Conservation (phyloP, 2,888 invertebrate genomes). For the Cetonia aurata region DNA sequence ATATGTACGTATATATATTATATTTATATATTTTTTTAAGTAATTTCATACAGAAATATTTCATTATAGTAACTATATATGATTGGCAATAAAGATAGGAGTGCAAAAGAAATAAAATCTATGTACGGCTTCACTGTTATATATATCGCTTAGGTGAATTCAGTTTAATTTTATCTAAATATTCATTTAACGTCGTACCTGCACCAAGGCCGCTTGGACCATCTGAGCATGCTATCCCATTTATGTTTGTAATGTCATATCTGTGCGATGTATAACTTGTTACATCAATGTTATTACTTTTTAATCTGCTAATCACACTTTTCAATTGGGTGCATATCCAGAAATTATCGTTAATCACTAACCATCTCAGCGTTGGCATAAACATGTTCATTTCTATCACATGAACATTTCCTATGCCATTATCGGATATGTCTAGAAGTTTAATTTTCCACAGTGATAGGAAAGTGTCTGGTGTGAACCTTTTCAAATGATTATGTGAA, state of each 20-base stretch:
- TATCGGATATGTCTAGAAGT: constrained; percentile 60
- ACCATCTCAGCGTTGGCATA: constrained; percentile 56
- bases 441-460: constrained; percentile 56
- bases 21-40: no score
- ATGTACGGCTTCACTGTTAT: no score
- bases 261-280: constrained; percentile 54
- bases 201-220: constrained; percentile 46
- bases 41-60: no score
- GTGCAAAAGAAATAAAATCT: no score
- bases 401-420: constrained; percentile 60
- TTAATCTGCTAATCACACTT: constrained; percentile 58
- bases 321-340: constrained; percentile 58
- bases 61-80: no score
- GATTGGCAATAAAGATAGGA: no score
- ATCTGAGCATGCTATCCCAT: constrained; percentile 61
- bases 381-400: constrained; percentile 55
- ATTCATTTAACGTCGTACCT: constrained; percentile 54
- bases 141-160: no score
- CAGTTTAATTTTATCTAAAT: no score
- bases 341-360: constrained; percentile 61
- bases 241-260: constrained; percentile 60
- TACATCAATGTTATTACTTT: constrained; percentile 54
- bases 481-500: constrained; percentile 57
- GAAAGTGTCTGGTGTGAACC: constrained; percentile 57
- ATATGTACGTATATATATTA: no score